Percentiles rank a stretch among this genome's conserved stretches.
Evolutionary conservation across 2,888 invertebrate genomes (phyloP).

Genomic region (Dolomedes plantarius): DNA sequence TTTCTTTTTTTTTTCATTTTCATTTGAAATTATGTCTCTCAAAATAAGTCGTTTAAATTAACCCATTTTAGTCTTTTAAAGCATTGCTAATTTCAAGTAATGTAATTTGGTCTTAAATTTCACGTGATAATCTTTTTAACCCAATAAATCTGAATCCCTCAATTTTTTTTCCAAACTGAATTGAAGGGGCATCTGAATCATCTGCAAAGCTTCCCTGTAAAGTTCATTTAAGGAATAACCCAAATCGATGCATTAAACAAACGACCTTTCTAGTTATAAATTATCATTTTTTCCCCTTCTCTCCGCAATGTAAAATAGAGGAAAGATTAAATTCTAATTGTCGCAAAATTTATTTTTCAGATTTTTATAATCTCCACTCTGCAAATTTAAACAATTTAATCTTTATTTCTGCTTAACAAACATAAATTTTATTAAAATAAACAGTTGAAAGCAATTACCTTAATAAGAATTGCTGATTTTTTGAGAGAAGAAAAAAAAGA

Average conservation of each 20-base stretch:
- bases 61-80: no score
- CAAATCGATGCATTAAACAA: background rate
- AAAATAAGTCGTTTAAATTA: no score
- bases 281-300: background rate
- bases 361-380: background rate
- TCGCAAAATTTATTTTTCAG: background rate
- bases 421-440: constrained; percentile 2
- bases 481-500: no score
- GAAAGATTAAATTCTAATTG: background rate
- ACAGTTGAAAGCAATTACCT: background rate
- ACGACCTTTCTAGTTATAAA: background rate
- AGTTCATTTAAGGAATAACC: background rate
- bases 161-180: no score
- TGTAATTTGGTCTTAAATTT: no score
- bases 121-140: no score
- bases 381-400: background rate
- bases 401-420: background rate
- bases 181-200: no score
- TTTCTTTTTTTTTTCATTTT: no score
- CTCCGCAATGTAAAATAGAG: background rate
- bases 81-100: no score
- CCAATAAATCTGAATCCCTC: no score
- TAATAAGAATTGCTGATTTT: background rate
- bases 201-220: no score
- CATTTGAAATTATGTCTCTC: no score